Conservation (phyloP, 2,888 invertebrate genomes). For the Antheraea assamensis region DNA sequence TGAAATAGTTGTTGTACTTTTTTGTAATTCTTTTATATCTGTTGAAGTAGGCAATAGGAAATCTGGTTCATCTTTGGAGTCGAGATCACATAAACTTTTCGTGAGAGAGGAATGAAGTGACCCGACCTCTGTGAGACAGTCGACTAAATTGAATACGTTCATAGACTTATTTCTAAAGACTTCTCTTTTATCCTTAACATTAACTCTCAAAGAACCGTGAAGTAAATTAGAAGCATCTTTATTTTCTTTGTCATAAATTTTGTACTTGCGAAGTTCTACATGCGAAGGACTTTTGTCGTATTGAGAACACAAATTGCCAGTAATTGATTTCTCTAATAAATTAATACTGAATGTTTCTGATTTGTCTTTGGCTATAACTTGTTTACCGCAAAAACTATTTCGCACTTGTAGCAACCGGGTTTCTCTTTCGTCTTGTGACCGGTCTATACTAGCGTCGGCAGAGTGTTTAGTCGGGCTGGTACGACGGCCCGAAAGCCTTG, state of each 20-base stretch:
- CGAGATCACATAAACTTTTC: constrained; percentile 75
- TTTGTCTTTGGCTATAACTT: constrained; percentile 51
- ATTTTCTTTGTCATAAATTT: constrained; percentile 69
- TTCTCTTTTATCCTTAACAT: constrained; percentile 71
- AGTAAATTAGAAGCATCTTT: constrained; percentile 55
- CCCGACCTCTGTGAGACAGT: constrained; percentile 70
- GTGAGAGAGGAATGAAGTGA: constrained; percentile 74
- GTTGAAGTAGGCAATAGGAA: constrained; percentile 63
- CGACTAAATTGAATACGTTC: constrained; percentile 76
- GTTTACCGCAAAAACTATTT: constrained; percentile 59
- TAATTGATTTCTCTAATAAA: constrained; percentile 62
- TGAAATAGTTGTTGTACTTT: constrained; percentile 74
- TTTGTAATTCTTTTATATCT: constrained; percentile 65
- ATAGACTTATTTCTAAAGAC: constrained; percentile 78
- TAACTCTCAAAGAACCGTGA: constrained; percentile 51
- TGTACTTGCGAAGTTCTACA: constrained; percentile 54
- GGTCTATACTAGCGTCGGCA: constrained; percentile 39
- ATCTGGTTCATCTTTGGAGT: constrained; percentile 67
- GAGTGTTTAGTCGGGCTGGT: constrained; percentile 49
- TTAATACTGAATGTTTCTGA: constrained; percentile 61
- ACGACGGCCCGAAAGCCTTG: constrained; percentile 72
- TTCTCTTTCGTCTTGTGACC: constrained; percentile 55
- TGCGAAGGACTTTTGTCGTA: constrained; percentile 49
- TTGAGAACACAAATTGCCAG: constrained; percentile 54
- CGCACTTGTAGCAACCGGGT: constrained; percentile 60